Conservation (phyloP, 2,888 invertebrate species). For the Amitus sp. region DNA sequence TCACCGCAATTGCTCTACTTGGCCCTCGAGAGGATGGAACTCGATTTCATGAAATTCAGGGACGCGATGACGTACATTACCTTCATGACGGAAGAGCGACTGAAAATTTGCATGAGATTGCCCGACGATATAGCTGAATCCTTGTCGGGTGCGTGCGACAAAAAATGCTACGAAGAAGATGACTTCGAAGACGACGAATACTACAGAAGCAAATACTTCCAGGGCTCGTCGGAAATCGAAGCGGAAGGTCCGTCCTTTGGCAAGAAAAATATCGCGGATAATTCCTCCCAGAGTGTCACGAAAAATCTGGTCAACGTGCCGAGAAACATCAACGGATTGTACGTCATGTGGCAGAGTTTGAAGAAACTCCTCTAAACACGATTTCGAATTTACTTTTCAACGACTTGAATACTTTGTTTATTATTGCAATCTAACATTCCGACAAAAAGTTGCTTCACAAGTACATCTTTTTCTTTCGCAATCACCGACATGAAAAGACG, state of each 20-base stretch:
- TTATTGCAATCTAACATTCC: too few relatives aligned
- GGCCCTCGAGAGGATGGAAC: constrained; percentile 1
- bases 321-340: not conserved
- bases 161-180: not conserved
- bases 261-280: not conserved
- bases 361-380: not conserved
- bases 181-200: not conserved
- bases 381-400: not conserved
- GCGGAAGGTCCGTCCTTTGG: not conserved
- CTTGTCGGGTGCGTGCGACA: not conserved
- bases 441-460: too few relatives aligned
- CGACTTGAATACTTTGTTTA: too few relatives aligned
- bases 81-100: not conserved
- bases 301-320: not conserved
- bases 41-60: not conserved
- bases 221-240: not conserved
- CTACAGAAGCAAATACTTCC: not conserved
- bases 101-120: not conserved
- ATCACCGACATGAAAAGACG: too few relatives aligned
- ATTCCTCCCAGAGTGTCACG: not conserved
- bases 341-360: not conserved
- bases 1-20: too few relatives aligned
- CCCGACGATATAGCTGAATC: not conserved
- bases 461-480: too few relatives aligned
- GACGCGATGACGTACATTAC: not conserved